phyloP scores from a whole-genome alignment of 2,888 invertebrate genomes.

The Dasysyrphus albostriatus region DNA sequence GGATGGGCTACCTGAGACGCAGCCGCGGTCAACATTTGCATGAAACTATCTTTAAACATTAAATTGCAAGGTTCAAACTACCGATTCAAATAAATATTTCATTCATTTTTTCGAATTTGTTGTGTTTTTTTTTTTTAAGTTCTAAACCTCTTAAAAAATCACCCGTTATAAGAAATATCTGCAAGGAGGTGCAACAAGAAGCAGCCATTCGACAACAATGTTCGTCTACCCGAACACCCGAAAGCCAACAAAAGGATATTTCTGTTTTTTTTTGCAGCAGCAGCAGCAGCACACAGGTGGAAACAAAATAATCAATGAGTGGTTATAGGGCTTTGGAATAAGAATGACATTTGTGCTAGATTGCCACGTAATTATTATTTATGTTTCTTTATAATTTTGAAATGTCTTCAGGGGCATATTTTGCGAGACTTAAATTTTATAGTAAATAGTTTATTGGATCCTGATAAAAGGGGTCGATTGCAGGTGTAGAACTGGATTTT shows the following conservation, averaged over 20 bases:
- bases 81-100: too few relatives aligned
- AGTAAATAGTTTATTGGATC: conserved; percentile 15
- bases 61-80: too few relatives aligned
- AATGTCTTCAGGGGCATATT: conserved; percentile 37
- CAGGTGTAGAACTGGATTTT: conserved; percentile 23
- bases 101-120: too few relatives aligned
- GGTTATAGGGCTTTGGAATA: conserved; percentile 59
- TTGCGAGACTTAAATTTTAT: neutral
- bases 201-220: neutral
- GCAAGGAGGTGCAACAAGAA: conserved; percentile 31
- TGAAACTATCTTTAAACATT: too few relatives aligned
- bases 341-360: conserved; percentile 69
- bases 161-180: conserved; percentile 30
- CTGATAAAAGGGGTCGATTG: neutral
- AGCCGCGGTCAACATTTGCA: too few relatives aligned
- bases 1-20: too few relatives aligned
- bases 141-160: too few relatives aligned
- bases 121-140: too few relatives aligned
- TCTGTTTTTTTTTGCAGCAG: conserved; percentile 18
- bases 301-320: conserved; percentile 71
- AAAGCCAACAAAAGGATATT: conserved; percentile 13
- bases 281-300: conserved; percentile 57
- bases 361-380: conserved; percentile 70
- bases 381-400: conserved; percentile 37
- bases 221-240: conserved; percentile 14